Conservation (phyloP, 1,140 invertebrate genomes). For the Orius insidiosus region DNA sequence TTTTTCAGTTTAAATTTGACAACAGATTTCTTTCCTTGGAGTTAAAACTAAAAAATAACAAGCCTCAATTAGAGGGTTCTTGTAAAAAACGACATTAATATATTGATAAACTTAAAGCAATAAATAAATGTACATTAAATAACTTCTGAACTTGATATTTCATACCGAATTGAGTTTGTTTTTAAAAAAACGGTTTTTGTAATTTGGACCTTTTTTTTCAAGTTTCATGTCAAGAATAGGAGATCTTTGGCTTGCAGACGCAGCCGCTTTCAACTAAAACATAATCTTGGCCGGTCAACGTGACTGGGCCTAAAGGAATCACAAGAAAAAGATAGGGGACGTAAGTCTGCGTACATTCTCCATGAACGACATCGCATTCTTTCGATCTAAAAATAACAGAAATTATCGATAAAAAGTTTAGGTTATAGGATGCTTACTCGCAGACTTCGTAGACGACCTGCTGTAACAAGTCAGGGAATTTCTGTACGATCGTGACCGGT, state of each 20-base stretch:
- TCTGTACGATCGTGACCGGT: conserved; percentile 83
- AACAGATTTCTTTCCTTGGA: too few species aligned
- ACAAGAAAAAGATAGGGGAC: conserved; percentile 81
- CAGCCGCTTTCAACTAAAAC: conserved; percentile 82
- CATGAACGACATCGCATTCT: conserved; percentile 72
- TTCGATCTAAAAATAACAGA: conserved; percentile 41
- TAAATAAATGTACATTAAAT: too few species aligned
- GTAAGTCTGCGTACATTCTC: conserved; percentile 80
- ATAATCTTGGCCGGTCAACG: conserved; percentile 79
- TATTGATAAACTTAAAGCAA: too few species aligned
- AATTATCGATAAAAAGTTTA: neutral
- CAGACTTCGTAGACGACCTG: conserved; percentile 84
- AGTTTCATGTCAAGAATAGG: conserved; percentile 22
- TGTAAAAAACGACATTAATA: too few species aligned
- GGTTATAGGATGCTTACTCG: conserved; percentile 36
- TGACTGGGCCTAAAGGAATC: conserved; percentile 75
- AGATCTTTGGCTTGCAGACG: conserved; percentile 70
- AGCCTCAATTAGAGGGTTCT: too few species aligned
- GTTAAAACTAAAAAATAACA: too few species aligned
- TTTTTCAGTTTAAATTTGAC: too few species aligned
- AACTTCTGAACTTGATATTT: too few species aligned
- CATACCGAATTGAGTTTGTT: too few species aligned
- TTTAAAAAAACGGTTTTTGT: too few species aligned
- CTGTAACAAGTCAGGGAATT: conserved; percentile 82
- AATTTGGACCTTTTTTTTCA: too few species aligned